phyloP scores from a whole-genome alignment of 2,888 invertebrate genomes.

The Callosobruchus maculatus region DNA sequence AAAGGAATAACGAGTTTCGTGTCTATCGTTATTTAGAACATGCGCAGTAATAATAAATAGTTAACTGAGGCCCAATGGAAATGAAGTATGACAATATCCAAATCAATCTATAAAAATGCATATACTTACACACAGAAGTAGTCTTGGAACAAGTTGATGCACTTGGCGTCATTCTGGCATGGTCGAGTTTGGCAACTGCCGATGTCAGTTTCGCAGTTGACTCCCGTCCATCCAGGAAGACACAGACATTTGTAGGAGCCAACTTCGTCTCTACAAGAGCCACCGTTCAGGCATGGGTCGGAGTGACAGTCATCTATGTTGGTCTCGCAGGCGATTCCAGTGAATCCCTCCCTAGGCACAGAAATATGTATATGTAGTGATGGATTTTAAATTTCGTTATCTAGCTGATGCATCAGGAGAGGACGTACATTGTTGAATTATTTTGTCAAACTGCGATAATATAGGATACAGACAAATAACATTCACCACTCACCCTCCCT shows the following conservation, averaged over 20 bases:
- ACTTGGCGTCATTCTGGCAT: constrained; percentile 89
- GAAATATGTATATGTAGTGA: no score
- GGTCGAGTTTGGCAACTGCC: constrained; percentile 83
- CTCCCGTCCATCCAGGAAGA: constrained; percentile 82
- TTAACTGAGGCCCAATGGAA: no score
- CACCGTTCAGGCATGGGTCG: constrained; percentile 85
- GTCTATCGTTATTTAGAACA: no score
- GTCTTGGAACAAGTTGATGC: constrained; percentile 89
- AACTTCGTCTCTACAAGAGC: constrained; percentile 80
- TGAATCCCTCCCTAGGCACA: constrained; percentile 67
- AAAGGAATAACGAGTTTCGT: no score
- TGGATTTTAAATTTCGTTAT: no score
- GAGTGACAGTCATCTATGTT: constrained; percentile 86
- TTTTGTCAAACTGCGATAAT: no score
- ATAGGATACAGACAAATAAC: no score
- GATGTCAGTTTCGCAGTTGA: constrained; percentile 80
- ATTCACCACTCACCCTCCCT: no score
- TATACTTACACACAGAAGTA: constrained; percentile 81
- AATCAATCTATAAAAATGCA: neutral
- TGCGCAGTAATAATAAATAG: no score
- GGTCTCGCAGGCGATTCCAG: constrained; percentile 76
- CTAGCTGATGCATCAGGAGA: no score
- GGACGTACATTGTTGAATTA: no score
- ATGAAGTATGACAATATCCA: no score
- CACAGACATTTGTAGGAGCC: constrained; percentile 81